Base-by-base conservation (phyloP, 2,797 vertebrate genomes). In the Myotis findleyi region DNA sequence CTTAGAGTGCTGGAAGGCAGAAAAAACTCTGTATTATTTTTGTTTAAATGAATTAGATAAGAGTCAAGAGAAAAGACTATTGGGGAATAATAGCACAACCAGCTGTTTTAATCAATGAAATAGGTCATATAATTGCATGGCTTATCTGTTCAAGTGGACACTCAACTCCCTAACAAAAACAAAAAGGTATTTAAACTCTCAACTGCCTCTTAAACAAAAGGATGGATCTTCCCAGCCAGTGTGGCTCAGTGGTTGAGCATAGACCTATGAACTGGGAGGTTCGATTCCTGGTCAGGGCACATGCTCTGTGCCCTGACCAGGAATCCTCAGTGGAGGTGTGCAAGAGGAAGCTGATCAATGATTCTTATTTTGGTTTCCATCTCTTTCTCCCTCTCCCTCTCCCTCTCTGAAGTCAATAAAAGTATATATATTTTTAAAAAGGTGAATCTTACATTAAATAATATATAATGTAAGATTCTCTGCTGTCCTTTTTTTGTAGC, bases 41-140 rank as follows among this genome's bases (percentile, higher is more conserved):
- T 91, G 41, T 64, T 66, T 49, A 93, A 81, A 62, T 62, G 49
- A 90, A 38, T 95, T 82, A 95, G 49, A 41, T 75, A 66, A 49
- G 57, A 89, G 59, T 71, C 47, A 90, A 76, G 49, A 79, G 53
- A 36, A 68, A 84, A 81, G 47, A 76, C 64, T 38, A 49, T 57
- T 72, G 77, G 49, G 25, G 57, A 38, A 41, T 27, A 59, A 18
- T 7, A 38, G n/a, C 5, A 8, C 23, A 30, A 85, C 4, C 44
- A 51, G 12, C 38, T 73, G 4, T 57, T 79, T 68, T 85, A 68
- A 71, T 53, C 53, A 92, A 17, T 27, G 47, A 49, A 95, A 79
- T 41, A 12, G 3, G 2, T 68, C 23, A 62, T 66, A 21, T 17
- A 55, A 87, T 3, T 72, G n/a, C 14, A 25, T 30, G 9, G 3